Evolutionary conservation across 2,888 invertebrate genomes (phyloP).

Genomic region (Calameuta idolon): DNA sequence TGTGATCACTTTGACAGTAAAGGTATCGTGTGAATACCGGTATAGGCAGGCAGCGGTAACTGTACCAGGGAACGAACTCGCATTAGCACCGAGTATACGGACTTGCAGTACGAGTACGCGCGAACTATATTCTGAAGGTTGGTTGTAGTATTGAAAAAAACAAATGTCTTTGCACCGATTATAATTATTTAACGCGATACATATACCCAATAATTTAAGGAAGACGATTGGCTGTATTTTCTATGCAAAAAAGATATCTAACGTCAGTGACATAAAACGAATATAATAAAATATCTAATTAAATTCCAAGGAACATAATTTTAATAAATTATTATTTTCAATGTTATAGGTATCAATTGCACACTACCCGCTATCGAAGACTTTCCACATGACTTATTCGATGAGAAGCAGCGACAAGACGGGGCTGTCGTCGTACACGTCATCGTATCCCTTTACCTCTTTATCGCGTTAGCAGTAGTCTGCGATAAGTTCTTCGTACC

Average conservation of each 20-base stretch:
- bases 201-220: too few species aligned
- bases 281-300: background rate
- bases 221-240: too few species aligned
- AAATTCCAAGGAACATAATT: background rate
- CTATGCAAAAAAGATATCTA: too few species aligned
- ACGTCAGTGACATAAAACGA: too few species aligned
- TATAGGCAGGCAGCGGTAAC: background rate
- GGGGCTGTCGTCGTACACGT: constrained; percentile 74
- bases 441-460: constrained; percentile 73
- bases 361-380: constrained; percentile 74
- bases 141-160: background rate
- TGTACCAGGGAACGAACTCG: background rate
- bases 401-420: constrained; percentile 69
- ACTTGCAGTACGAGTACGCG: background rate
- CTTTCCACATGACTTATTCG: constrained; percentile 73
- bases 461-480: constrained; percentile 74
- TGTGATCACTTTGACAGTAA: background rate
- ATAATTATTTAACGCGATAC: background rate
- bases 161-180: background rate
- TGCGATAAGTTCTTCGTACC: constrained; percentile 79
- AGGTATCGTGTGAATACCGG: background rate
- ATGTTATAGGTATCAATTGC: constrained; percentile 65
- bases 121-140: background rate
- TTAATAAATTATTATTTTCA: background rate
- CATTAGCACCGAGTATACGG: background rate